phyloP scores from a whole-genome alignment of 1,140 invertebrate species.

The Apis dorsata region DNA sequence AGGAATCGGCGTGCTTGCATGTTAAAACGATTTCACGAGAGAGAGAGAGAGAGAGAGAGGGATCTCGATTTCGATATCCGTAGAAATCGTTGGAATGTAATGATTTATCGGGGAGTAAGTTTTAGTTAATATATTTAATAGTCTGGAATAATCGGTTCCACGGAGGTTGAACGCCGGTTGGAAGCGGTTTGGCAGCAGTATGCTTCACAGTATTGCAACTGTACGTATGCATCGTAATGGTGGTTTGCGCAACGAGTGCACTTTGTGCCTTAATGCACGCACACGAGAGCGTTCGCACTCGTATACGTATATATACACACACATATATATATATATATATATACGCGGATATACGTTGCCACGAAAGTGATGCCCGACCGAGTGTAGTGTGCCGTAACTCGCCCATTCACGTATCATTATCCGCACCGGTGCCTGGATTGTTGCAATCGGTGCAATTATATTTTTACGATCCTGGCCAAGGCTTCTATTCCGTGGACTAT shows the following conservation, averaged over 20 bases:
- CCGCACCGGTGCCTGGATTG: constrained; percentile 72
- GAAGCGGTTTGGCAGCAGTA: background rate
- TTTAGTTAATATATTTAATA: constrained; percentile 6
- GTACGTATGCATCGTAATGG: constrained; percentile 25
- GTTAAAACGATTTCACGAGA: background rate
- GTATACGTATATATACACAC: too few species aligned
- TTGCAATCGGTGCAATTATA: constrained; percentile 79
- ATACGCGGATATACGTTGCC: background rate
- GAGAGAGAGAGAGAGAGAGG: too few species aligned
- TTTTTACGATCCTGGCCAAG: constrained; percentile 79
- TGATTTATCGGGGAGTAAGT: constrained; percentile 22
- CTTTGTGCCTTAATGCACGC: constrained; percentile 53
- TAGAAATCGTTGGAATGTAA: background rate
- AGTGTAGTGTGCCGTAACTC: constrained; percentile 69
- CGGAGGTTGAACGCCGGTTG: background rate
- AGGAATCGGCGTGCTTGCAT: too few species aligned
- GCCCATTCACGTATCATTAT: constrained; percentile 77
- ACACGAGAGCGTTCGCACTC: background rate
- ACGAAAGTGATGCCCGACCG: constrained; percentile 61
- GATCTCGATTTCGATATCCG: background rate
- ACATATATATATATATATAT: too few species aligned
- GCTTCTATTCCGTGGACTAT: constrained; percentile 76
- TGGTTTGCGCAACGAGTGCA: constrained; percentile 63
- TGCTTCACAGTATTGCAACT: background rate
- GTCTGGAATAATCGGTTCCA: constrained; percentile 1